These are phyloP conservation scores for Homarus americanus DNA, from an alignment of 1,140 invertebrate species.

Conservation along the genomic window DNA sequence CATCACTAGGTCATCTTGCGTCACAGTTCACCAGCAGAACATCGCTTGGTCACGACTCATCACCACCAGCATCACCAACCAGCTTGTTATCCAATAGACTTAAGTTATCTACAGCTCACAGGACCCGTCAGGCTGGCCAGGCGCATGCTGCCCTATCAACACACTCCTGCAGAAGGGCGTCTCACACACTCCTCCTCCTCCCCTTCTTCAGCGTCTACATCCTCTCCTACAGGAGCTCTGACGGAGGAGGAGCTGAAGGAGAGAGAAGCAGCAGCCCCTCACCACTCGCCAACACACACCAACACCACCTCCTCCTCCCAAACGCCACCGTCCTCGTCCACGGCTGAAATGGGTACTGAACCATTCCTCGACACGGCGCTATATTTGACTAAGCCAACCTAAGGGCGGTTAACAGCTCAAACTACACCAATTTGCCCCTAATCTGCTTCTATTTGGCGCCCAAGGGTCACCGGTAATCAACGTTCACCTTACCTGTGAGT, in stretches of 20 bases:
- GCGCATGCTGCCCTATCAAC: too few relatives aligned
- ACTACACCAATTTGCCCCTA: constrained; percentile 51
- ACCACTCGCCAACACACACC: constrained; percentile 15
- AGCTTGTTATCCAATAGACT: too few relatives aligned
- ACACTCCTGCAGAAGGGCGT: too few relatives aligned
- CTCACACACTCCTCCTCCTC: too few relatives aligned
- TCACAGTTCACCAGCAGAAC: too few relatives aligned
- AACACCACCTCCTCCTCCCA: constrained; percentile 1
- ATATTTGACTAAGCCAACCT: constrained; percentile 54
- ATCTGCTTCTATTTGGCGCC: constrained; percentile 50
- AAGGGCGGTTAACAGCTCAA: constrained; percentile 51
- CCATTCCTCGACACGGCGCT: constrained; percentile 18
- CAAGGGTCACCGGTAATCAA: constrained; percentile 21
- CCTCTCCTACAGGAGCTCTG: background rate
- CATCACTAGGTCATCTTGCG: too few relatives aligned
- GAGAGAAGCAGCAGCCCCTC: background rate
- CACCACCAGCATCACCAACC: too few relatives aligned
- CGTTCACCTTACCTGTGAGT: constrained; percentile 29
- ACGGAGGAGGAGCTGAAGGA: background rate
- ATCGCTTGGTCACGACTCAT: too few relatives aligned
- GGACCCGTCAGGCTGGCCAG: too few relatives aligned
- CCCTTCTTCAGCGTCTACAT: background rate
- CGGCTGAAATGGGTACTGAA: constrained; percentile 33
- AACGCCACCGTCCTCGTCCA: constrained; percentile 16
- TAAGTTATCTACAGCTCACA: too few relatives aligned